phyloP scores from a whole-genome alignment of 2,797 vertebrate species.

The Coilia nasus region DNA sequence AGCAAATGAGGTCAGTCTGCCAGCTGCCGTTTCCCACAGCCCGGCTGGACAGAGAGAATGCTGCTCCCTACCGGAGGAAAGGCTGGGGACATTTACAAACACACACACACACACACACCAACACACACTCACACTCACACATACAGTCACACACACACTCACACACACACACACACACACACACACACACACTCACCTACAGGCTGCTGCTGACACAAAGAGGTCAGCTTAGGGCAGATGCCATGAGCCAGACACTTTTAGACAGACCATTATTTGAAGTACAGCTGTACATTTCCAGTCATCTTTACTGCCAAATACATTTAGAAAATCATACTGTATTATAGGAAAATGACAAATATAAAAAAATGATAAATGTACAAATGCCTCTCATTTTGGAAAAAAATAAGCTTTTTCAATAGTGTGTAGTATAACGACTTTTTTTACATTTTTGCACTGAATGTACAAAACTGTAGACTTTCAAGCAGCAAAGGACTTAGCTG shows the following conservation, averaged over 20 bases:
- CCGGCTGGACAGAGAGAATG: conserved; percentile 18
- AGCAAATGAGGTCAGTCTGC: not conserved
- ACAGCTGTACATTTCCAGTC: not conserved
- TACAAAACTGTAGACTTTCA: not conserved
- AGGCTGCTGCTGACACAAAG: not conserved
- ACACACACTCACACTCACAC: not conserved
- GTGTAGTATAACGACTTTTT: no score
- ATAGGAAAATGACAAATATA: no score
- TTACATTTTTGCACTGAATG: not conserved
- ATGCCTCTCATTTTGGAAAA: no score
- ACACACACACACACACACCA: not conserved
- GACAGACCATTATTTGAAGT: not conserved
- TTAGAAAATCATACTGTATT: no score
- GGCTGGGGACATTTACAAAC: not conserved
- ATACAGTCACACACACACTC: not conserved
- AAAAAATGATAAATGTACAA: no score
- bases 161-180: no score
- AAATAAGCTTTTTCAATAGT: no score
- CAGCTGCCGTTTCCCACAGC: not conserved
- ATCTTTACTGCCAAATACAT: no score
- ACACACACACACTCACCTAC: not conserved
- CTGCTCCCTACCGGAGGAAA: conserved; percentile 19
- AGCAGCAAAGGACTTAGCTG: not conserved
- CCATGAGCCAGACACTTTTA: not conserved
- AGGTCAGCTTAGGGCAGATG: not conserved